phyloP scores from a whole-genome alignment of 2,888 invertebrate species.

The Ommatoiulus sabulosus region DNA sequence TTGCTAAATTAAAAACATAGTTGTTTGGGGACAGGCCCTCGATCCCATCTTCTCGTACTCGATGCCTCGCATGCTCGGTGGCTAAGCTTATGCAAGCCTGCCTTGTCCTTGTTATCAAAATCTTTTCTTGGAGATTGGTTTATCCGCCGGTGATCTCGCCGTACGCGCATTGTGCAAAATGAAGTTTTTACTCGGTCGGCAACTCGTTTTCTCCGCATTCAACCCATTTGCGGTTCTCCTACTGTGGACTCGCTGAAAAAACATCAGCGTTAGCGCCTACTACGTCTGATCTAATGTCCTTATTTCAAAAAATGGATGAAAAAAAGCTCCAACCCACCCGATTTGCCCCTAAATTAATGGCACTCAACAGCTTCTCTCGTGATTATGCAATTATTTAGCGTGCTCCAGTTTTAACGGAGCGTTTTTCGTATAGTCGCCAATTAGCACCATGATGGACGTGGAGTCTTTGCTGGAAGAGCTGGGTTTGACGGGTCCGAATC shows the following conservation, averaged over 20 bases:
- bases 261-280: neutral
- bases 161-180: neutral
- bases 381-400: neutral
- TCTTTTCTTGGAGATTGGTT: neutral
- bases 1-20: conserved; percentile 23
- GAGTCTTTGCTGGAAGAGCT: conserved; percentile 55
- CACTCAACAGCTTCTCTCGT: neutral
- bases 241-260: neutral
- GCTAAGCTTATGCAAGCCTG: neutral
- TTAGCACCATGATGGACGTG: conserved; percentile 50
- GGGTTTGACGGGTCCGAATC: conserved; percentile 3
- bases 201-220: neutral
- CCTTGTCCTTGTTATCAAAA: neutral
- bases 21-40: neutral
- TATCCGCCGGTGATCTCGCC: neutral
- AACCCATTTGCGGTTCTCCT: neutral
- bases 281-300: conserved; percentile 32
- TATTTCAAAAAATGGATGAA: neutral
- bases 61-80: neutral
- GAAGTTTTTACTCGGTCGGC: neutral
- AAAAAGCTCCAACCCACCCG: neutral
- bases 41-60: neutral
- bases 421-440: neutral
- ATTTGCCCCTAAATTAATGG: conserved; percentile 20
- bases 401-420: neutral